Evolutionary conservation across 2,113 vertebrate genomes (phyloP).

Genomic region (Dicrurus megarhynchus): DNA sequence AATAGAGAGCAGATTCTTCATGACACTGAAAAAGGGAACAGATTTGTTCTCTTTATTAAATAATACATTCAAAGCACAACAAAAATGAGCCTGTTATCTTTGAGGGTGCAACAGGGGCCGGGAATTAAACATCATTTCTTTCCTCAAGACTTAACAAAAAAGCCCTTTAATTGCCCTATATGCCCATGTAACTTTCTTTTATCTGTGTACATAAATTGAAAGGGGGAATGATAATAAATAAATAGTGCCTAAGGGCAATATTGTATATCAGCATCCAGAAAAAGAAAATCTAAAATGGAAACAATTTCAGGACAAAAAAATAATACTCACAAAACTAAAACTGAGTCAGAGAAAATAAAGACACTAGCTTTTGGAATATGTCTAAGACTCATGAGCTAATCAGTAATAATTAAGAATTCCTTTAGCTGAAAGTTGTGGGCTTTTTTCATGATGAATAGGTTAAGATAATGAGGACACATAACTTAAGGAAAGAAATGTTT

Average conservation of each 20-base stretch:
- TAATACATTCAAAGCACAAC: background rate
- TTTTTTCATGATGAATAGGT: background rate
- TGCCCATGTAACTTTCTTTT: background rate
- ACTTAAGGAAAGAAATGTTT: background rate
- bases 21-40: background rate
- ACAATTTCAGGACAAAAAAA: background rate
- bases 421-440: background rate
- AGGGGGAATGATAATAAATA: background rate
- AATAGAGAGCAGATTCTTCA: background rate
- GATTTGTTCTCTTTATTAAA: background rate
- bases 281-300: background rate
- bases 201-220: background rate
- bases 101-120: accelerated
- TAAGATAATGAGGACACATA: background rate
- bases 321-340: background rate
- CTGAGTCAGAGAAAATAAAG: background rate
- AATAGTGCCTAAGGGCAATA: background rate
- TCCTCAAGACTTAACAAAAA: background rate
- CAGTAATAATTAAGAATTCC: background rate
- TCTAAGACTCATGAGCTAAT: background rate
- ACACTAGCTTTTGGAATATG: background rate
- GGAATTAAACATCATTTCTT: background rate
- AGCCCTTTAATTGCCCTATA: background rate
- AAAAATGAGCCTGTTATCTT: background rate
- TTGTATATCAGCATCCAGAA: background rate